Conservation (phyloP, 2,888 invertebrate genomes). For the Gryllus longicercus region DNA sequence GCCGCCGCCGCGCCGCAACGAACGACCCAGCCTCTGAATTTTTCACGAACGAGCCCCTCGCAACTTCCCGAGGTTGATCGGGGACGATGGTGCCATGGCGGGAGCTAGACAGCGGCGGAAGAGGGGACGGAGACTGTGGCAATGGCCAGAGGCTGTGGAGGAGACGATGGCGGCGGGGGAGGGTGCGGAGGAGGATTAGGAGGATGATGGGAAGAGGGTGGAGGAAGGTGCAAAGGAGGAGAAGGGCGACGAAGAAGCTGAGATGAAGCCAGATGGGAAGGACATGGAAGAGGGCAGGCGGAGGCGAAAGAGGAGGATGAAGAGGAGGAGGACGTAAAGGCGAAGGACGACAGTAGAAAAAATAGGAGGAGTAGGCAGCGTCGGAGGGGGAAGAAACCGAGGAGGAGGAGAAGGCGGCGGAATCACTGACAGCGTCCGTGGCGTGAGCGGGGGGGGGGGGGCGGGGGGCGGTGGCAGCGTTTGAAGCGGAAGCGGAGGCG, state of each 20-base stretch:
- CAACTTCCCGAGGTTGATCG: neutral
- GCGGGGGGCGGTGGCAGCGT: too few species aligned
- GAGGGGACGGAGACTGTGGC: neutral
- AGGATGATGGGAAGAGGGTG: neutral
- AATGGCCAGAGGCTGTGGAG: neutral
- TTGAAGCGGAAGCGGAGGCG: too few species aligned
- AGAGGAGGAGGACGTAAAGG: too few species aligned
- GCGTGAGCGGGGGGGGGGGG: too few species aligned
- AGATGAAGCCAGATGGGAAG: neutral
- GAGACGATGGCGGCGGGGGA: too few species aligned
- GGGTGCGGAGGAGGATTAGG: neutral
- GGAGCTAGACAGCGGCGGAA: neutral
- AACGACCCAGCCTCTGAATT: neutral
- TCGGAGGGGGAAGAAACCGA: neutral
- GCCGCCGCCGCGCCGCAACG: neutral
- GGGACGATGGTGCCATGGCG: neutral
- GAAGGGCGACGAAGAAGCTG: neutral
- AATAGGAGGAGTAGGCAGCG: neutral
- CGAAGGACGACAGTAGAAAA: neutral
- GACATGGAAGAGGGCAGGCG: too few species aligned
- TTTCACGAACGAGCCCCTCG: neutral
- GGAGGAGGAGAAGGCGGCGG: neutral
- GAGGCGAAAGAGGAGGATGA: neutral
- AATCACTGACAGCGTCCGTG: too few species aligned
- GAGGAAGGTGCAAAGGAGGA: neutral